A percentile compares a stretch with the other conserved stretches of the same genome.
These are phyloP conservation scores for Amaurobius ferox DNA, from an alignment of 2,888 invertebrate genomes.

Conservation along the genomic window DNA sequence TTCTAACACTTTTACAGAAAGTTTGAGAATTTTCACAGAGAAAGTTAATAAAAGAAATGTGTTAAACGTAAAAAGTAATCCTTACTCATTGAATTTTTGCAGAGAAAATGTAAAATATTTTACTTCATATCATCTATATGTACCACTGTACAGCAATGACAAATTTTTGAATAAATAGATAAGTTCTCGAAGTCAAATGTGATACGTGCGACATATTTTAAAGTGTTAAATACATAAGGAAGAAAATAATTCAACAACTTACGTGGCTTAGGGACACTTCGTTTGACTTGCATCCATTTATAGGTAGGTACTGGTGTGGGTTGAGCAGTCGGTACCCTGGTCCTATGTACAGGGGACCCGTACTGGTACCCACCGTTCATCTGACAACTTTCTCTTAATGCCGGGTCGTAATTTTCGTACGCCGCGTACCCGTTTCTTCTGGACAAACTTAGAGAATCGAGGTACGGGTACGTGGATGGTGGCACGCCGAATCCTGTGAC, in stretches of 20 bases:
- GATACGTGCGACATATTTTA: too few relatives aligned
- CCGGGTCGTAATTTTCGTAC: slow-evolving; percentile 67
- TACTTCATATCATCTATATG: too few relatives aligned
- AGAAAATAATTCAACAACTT: slow-evolving; percentile 71
- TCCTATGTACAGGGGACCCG: slow-evolving; percentile 63
- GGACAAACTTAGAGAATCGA: slow-evolving; percentile 73
- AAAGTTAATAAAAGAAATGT: too few relatives aligned
- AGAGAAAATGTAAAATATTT: too few relatives aligned
- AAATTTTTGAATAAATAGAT: too few relatives aligned
- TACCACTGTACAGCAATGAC: too few relatives aligned
- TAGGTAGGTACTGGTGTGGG: slow-evolving; percentile 86
- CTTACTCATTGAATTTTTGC: too few relatives aligned
- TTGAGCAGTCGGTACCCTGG: slow-evolving; percentile 70
- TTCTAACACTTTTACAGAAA: too few relatives aligned
- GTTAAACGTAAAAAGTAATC: too few relatives aligned
- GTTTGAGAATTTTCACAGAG: too few relatives aligned
- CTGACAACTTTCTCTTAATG: slow-evolving; percentile 73
- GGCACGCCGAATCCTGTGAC: slow-evolving; percentile 62
- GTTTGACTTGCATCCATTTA: slow-evolving; percentile 99
- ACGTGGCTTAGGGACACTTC: slow-evolving; percentile 96
- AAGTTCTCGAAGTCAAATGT: too few relatives aligned
- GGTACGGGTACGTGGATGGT: slow-evolving; percentile 71
- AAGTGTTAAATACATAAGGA: neutral
- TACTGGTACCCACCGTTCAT: slow-evolving; percentile 74
- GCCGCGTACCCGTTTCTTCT: slow-evolving; percentile 71